Base-by-base conservation (phyloP, 2,113 vertebrate genomes). In the Spea bombifrons region DNA sequence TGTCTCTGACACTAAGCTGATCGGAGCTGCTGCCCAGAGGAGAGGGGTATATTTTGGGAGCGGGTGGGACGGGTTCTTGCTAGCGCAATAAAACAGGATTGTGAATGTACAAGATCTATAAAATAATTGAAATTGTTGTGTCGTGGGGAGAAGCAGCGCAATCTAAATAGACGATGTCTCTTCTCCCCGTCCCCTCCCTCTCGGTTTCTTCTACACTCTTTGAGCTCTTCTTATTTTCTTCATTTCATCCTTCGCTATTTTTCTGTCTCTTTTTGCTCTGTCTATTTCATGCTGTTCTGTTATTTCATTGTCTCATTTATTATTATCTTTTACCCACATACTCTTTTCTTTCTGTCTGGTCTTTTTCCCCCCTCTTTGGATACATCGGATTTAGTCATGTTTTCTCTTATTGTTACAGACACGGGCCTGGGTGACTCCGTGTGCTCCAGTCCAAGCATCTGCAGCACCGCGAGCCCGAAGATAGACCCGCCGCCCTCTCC, bases 401-500 rank as follows among this genome's bases (percentile, higher is more conserved):
- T 43, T 30, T 66, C 64, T 30, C 17, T 75, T 53, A 12, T 5
- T 43, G 8, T 66, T 84, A 13, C 89, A 99, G 97, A 99, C 83
- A 94, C 95, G 0, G 95, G 94, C 12, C 90, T 99, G 78, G 97
- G 95, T 0, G 96, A 99, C 84, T 96, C 96, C 0, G 90, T 96
- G 82, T 97, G 96, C 70, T 98, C 97, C 83, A 98, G 96, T 87
- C 97, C 96, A 61, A 98, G 95, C 64, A 94, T 98, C 84, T 97
- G 96, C 85, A 97, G 94, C 73, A 96, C 94, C 63, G 94, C 96
- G 73, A 99, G 96, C 83, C 97, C 97, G 72, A 99, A 99, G 86
- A 93, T 96, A 68, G 97, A 99, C 71, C 97, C 96, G 0, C 97
- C 96, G 9, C 96, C 97, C 2, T 98, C 97, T 13, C 97, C 96